A percentile compares a stretch with the other conserved stretches of the same genome.
Conservation (phyloP, 2,888 invertebrate species). For the Mythimna ferrago region DNA sequence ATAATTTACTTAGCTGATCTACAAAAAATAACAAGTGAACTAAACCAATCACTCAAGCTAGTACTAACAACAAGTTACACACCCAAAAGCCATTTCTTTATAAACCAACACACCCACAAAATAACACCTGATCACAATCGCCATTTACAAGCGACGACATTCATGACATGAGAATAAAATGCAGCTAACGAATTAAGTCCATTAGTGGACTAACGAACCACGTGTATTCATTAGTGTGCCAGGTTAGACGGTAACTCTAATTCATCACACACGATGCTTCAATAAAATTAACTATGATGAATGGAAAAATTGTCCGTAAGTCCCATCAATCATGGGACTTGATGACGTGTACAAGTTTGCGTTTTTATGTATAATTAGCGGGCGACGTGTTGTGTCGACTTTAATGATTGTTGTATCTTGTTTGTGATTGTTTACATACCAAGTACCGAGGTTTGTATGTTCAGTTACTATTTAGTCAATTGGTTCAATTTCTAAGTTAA, state of each 20-base stretch:
- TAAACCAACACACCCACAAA: conserved; percentile 42
- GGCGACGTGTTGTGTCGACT: conserved; percentile 63
- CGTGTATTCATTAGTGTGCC: conserved; percentile 74
- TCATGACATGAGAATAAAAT: conserved; percentile 58
- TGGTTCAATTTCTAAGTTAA: background rate
- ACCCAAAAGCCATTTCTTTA: conserved; percentile 53
- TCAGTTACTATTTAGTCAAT: background rate
- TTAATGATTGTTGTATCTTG: conserved; percentile 37
- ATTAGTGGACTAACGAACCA: conserved; percentile 71
- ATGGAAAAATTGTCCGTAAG: conserved; percentile 84
- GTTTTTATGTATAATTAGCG: conserved; percentile 64
- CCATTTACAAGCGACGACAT: conserved; percentile 54
- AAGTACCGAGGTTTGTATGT: conserved; percentile 14
- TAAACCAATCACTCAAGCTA: conserved; percentile 40
- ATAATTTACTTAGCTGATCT: background rate
- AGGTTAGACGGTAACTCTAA: conserved; percentile 81
- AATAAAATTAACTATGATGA: conserved; percentile 89
- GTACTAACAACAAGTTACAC: conserved; percentile 40
- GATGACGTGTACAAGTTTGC: conserved; percentile 69
- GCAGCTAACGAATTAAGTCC: conserved; percentile 62
- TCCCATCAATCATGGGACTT: conserved; percentile 87
- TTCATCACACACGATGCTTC: conserved; percentile 83
- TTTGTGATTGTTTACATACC: conserved; percentile 29
- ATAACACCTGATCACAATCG: conserved; percentile 51
- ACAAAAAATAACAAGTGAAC: conserved; percentile 26